Base-by-base conservation (phyloP, 2,797 vertebrate genomes). In the Acanthurus leucopareius region DNA sequence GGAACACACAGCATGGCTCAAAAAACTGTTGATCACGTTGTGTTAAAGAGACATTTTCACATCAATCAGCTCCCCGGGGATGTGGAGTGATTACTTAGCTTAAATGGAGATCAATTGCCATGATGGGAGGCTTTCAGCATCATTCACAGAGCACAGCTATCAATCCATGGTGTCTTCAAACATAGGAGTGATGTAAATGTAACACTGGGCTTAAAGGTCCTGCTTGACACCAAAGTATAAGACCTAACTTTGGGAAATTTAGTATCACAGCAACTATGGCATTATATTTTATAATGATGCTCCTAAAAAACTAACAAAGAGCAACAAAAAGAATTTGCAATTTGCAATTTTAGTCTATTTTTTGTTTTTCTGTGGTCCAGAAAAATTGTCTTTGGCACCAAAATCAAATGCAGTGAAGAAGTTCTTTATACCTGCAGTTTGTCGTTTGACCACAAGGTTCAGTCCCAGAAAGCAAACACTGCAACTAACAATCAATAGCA, bases 51-150 rank as follows among this genome's bases (percentile, higher is more conserved):
- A 80, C 53, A 6, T 60, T 69, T 83, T 57, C 40, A 8, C 75
- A 25, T 84, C 85, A 80, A 79, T 85, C 77, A 80, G 80, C 77
- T 76, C 88, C 67, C 86, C 3, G 11, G 87, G 85, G 89, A 77
- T 40, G 38, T 52, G 45, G 3, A 3, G 58, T 75, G 68, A 92
- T 90, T 80, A 60, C 77, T 79, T 59, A 51, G 86, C 85, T 89
- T 69, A 65, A 85, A 83, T 58, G 47, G 49, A 68, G 75, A 90
- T 92, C 92, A 78, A 86, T 91, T 73, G 62, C 57, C 73, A 47
- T 47, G 65, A 77, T 53, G 69, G 35, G 74, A 83, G 51, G 66
- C 60, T 35, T 66, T 79, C 28, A 22, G 25, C 69, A 68, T 77
- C 71, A 76, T 11, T 76, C 70, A 69, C 47, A 67, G 35, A 63